phyloP scores from a whole-genome alignment of 1,140 invertebrate genomes.

The Diorhabda elongata region DNA sequence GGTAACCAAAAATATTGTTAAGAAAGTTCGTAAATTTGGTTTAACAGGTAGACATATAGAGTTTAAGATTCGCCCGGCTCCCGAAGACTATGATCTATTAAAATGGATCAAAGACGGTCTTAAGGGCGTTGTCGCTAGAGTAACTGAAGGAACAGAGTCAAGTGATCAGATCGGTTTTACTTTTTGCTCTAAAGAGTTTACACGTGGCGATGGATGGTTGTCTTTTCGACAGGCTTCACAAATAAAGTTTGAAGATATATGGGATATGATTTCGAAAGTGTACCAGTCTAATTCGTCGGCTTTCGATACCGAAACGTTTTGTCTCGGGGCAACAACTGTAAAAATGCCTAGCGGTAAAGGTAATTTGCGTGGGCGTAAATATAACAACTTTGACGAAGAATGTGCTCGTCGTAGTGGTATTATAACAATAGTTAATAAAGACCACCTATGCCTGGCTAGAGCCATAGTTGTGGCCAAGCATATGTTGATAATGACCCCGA shows the following conservation, averaged over 20 bases:
- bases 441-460: constrained; percentile 16
- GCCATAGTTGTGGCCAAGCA: constrained; percentile 17
- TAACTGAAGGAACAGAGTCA: constrained; percentile 6
- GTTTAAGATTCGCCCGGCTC: not conserved
- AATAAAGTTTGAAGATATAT: too few relatives aligned
- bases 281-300: not conserved
- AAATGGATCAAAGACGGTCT: not conserved
- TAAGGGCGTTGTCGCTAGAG: not conserved
- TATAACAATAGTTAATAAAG: constrained; percentile 13
- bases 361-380: not conserved
- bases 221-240: not conserved
- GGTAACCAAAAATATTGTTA: not conserved
- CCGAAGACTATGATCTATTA: not conserved
- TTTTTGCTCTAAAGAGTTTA: not conserved
- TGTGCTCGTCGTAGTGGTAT: constrained; percentile 10
- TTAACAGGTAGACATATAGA: not conserved
- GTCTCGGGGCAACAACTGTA: constrained; percentile 5
- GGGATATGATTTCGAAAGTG: too few relatives aligned
- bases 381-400: constrained; percentile 17
- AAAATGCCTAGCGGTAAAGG: not conserved
- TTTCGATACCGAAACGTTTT: not conserved
- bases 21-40: not conserved
- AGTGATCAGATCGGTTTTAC: not conserved
- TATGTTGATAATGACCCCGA: not conserved
- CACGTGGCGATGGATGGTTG: not conserved